Percentiles rank a stretch among this genome's conserved stretches.
Evolutionary conservation across 1,140 invertebrate species (phyloP).

Genomic region (Potamilus streckersoni): DNA sequence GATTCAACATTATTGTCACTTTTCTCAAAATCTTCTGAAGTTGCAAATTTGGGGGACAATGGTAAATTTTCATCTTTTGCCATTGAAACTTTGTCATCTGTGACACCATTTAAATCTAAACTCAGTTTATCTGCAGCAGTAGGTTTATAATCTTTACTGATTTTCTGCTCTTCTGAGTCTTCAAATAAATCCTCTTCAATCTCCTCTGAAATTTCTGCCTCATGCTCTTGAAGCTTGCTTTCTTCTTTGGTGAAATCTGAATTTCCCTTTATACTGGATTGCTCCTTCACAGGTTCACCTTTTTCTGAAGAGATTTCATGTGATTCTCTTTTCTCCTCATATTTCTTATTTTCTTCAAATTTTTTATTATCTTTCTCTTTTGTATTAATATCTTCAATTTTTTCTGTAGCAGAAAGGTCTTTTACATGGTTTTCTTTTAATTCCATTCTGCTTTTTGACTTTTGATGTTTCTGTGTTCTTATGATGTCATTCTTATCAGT

Average conservation of each 20-base stretch:
- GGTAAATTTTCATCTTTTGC: slow-evolving; percentile 7
- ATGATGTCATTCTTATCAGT: no score
- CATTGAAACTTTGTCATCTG: background rate
- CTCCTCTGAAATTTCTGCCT: background rate
- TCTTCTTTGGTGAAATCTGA: no score
- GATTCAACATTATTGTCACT: no score
- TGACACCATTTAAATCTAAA: slow-evolving; percentile 10
- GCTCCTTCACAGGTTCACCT: background rate
- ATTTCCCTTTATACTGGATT: no score
- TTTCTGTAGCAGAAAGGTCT: no score
- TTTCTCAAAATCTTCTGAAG: no score
- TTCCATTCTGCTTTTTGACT: no score
- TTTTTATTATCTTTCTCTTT: background rate
- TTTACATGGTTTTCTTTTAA: no score
- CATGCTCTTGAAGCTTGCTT: background rate
- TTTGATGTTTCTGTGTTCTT: no score
- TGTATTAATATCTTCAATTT: background rate
- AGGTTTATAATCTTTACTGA: slow-evolving; percentile 12
- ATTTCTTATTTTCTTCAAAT: background rate
- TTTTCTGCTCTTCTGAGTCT: background rate
- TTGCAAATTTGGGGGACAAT: no score
- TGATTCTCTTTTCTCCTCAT: background rate
- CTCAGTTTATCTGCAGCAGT: slow-evolving; percentile 25
- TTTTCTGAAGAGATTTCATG: background rate
- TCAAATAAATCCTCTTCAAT: slow-evolving; percentile 12